Evolutionary conservation across 2,888 invertebrate genomes (phyloP).

Genomic region (Gonocerus acuteangulatus): DNA sequence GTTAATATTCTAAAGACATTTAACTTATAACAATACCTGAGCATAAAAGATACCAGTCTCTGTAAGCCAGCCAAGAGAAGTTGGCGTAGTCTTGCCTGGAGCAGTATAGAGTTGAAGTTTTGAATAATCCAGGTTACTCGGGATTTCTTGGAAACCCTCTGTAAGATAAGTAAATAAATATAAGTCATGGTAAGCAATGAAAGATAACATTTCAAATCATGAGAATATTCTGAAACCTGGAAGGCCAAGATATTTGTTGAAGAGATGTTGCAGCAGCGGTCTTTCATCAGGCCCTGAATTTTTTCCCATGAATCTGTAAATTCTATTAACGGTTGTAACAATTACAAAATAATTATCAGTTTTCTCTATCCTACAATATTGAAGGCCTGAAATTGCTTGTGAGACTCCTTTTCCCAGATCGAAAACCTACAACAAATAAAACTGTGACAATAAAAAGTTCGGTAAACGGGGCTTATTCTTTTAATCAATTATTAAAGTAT

Average conservation of each 20-base stretch:
- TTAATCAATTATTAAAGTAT: no score
- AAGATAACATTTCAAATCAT: background rate
- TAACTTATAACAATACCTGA: constrained; percentile 50
- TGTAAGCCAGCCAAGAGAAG: constrained; percentile 80
- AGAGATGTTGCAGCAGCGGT: constrained; percentile 69
- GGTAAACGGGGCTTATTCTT: no score
- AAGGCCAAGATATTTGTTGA: constrained; percentile 56
- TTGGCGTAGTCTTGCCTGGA: constrained; percentile 55
- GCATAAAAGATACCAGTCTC: constrained; percentile 74
- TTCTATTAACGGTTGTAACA: constrained; percentile 70
- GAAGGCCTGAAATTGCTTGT: constrained; percentile 70
- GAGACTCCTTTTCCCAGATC: constrained; percentile 66
- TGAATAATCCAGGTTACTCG: constrained; percentile 66
- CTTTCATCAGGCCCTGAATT: constrained; percentile 67
- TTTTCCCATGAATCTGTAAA: constrained; percentile 79
- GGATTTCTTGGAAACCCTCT: constrained; percentile 60
- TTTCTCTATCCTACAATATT: constrained; percentile 66
- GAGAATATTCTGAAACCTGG: constrained; percentile 45
- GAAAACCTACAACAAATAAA: constrained; percentile 60
- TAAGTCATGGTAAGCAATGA: background rate
- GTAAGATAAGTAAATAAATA: constrained; percentile 27
- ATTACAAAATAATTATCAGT: constrained; percentile 72
- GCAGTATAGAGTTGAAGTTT: constrained; percentile 68
- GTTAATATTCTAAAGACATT: no score
- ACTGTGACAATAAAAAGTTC: no score